phyloP scores from a whole-genome alignment of 2,888 invertebrate species.

The Lasius fuliginosus region DNA sequence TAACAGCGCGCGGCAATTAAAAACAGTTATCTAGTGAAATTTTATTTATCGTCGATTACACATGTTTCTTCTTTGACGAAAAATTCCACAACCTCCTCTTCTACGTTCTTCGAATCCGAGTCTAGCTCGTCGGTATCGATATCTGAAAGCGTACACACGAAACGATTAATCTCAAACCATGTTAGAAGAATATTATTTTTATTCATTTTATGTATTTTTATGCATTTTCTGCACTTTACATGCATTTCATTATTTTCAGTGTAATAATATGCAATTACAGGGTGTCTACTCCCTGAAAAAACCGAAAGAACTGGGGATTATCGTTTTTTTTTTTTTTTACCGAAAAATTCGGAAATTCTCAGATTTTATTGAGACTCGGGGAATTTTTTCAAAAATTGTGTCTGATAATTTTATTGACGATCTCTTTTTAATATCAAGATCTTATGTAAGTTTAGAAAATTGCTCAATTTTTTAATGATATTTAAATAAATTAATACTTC shows the following conservation, averaged over 20 bases:
- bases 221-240: not conserved
- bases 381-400: no score
- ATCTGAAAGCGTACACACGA: conserved; percentile 88
- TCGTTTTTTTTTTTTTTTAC: no score
- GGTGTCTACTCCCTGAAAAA: no score
- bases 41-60: conserved; percentile 90
- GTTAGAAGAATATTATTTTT: not conserved
- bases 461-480: no score
- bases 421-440: no score
- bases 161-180: not conserved
- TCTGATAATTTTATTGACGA: no score
- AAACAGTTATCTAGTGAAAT: conserved; percentile 37
- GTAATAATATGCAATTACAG: not conserved
- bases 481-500: no score
- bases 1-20: conserved; percentile 22
- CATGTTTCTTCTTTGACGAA: conserved; percentile 98
- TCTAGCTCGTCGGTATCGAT: conserved; percentile 97
- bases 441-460: no score
- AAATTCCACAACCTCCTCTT: conserved; percentile 99
- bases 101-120: conserved; percentile 94
- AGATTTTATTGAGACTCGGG: no score
- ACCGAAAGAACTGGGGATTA: no score
- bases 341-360: no score
- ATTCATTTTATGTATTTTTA: not conserved
- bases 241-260: not conserved